Evolutionary conservation across 2,113 vertebrate genomes (phyloP).

Genomic region (Ochotona curzoniae): DNA sequence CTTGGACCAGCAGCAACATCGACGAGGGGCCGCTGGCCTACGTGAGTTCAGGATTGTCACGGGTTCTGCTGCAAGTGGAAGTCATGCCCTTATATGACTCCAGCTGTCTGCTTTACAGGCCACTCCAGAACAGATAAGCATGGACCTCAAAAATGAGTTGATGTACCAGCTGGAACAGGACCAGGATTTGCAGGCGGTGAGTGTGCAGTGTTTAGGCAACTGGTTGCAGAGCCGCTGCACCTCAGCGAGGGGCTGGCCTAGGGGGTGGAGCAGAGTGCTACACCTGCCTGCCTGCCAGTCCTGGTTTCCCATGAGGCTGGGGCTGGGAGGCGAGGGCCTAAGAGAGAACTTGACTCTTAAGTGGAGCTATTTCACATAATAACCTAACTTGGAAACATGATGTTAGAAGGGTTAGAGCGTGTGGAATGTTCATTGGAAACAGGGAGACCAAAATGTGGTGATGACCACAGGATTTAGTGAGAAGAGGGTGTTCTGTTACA

Average conservation of each 20-base stretch:
- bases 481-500: not conserved
- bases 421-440: not conserved
- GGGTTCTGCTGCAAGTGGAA: not conserved
- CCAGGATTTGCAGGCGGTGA: constrained; percentile 89
- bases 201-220: constrained; percentile 11
- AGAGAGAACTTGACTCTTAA: not conserved
- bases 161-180: constrained; percentile 92
- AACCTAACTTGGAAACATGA: not conserved
- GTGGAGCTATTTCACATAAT: not conserved
- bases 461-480: not conserved
- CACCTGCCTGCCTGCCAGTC: not conserved
- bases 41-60: constrained; percentile 85
- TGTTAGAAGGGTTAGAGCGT: not conserved
- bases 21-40: constrained; percentile 97
- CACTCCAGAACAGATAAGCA: constrained; percentile 95
- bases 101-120: constrained; percentile 85
- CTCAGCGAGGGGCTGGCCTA: not conserved
- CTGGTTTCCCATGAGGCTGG: not conserved
- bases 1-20: constrained; percentile 98
- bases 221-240: not conserved
- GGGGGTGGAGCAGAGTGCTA: not conserved
- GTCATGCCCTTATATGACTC: not conserved
- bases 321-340: not conserved
- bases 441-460: not conserved
- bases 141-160: constrained; percentile 91